Conservation (phyloP, 2,888 invertebrate species). For the Sphecodes monilicornis region DNA sequence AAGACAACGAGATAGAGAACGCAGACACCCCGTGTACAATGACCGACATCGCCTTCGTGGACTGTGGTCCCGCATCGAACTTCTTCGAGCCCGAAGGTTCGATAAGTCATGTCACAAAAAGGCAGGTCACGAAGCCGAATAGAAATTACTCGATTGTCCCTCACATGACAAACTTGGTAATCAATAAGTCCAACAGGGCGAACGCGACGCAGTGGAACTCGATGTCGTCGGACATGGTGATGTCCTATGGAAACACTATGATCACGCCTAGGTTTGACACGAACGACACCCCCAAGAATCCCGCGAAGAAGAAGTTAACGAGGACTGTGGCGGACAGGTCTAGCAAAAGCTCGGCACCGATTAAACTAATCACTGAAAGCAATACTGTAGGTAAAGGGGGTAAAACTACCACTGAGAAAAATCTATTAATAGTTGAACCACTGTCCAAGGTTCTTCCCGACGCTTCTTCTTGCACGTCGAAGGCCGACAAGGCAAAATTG, state of each 20-base stretch:
- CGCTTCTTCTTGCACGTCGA: constrained; percentile 11
- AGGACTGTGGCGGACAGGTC: neutral
- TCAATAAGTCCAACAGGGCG: constrained; percentile 31
- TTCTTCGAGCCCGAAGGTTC: constrained; percentile 54
- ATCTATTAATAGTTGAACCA: constrained; percentile 16
- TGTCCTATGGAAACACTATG: constrained; percentile 40
- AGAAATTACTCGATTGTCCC: neutral
- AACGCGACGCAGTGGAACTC: constrained; percentile 6
- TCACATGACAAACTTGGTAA: neutral
- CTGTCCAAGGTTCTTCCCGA: constrained; percentile 16
- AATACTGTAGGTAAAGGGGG: constrained; percentile 17
- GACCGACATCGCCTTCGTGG: constrained; percentile 77
- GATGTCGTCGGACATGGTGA: constrained; percentile 30
- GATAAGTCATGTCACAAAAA: neutral
- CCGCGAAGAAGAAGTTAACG: neutral
- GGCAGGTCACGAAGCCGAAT: constrained; percentile 14
- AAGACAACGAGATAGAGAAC: constrained; percentile 56
- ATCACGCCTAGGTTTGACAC: constrained; percentile 33
- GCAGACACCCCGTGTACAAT: constrained; percentile 68
- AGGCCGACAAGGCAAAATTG: constrained; percentile 24
- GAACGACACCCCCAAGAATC: constrained; percentile 14
- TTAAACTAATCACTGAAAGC: constrained; percentile 26
- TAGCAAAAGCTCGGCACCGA: constrained; percentile 5
- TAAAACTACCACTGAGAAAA: neutral
- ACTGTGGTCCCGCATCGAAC: constrained; percentile 74